These are phyloP conservation scores for Microcebus lehilahytsara DNA, from an alignment of 2,113 vertebrate species.

Conservation along the genomic window DNA sequence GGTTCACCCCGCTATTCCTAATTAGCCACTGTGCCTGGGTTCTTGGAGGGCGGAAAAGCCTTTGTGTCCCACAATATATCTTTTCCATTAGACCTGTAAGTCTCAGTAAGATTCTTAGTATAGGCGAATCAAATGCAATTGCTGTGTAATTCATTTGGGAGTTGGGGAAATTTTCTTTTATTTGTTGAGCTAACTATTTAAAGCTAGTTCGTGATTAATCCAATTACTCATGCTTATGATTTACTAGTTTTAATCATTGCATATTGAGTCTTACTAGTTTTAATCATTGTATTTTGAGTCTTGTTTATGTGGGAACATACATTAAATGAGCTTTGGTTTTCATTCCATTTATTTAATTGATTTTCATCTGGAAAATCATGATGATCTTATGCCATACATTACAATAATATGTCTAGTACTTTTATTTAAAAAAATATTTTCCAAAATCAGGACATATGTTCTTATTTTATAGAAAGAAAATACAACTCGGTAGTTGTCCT, in stretches of 20 bases:
- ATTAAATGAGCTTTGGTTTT: background rate
- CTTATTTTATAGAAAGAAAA: background rate
- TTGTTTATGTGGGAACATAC: background rate
- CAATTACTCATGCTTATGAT: background rate
- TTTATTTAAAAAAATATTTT: background rate
- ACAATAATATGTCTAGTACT: background rate
- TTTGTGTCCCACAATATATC: background rate
- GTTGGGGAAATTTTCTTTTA: background rate
- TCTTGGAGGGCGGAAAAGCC: too few species aligned
- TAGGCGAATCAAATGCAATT: background rate
- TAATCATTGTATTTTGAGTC: background rate
- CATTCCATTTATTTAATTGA: background rate
- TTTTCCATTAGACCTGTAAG: background rate
- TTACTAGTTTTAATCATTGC: background rate
- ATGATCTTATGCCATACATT: background rate
- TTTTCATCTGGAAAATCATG: background rate
- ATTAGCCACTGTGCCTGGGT: too few species aligned
- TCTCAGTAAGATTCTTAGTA: background rate
- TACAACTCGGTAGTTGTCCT: background rate
- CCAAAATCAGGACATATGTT: too few species aligned
- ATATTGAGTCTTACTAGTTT: background rate
- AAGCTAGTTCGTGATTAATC: background rate
- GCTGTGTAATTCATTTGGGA: background rate
- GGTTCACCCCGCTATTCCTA: too few species aligned
- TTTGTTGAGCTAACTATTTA: background rate